Evolutionary conservation across 2,797 vertebrate genomes (phyloP), one percentile per base, ranked within the genome.

Genomic region (Rhinogobio ventralis): DNA sequence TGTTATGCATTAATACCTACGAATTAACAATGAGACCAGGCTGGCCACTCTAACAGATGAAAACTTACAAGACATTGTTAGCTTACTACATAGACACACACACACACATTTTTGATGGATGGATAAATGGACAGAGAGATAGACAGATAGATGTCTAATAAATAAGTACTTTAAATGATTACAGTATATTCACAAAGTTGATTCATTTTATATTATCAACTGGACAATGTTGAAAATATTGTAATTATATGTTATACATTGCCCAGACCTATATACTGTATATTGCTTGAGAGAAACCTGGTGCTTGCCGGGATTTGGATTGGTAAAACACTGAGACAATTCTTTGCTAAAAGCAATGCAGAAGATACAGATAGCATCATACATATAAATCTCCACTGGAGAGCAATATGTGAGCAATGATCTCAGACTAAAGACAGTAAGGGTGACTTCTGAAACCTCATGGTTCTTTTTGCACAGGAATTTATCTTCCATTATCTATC

Each of bases 401-500:
- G 28, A 36, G 84, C 46, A 75, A 45, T 25, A 73, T 51, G 57
- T 49, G 76, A 82, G 68, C 49, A 14, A 60, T 80, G 74, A 79
- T 86, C 79, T 78, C 76, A 49, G 66, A 53, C 79, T 79, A 15
- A 85, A 84, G 68, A 78, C 67, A 78, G 85, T 76, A 62, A 85
- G 69, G 62, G 84, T 82, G 73, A 84, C 60, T 67, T 80, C 53
- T 69, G 28, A 86, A 82, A 51, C 84, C 10, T 28, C 66, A 84
- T 39, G 45, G 33, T 67, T 80, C 23, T 25, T 81, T 84, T 71
- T 45, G 76, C n/a, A 66, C 55, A 64, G 46, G 53, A 88, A 84
- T 88, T 84, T n/a, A 49, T 81, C 84, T 87, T 92, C 92, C 93
- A 94, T 94, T 94, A 94, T 88, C 86, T 85, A 85, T 90, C 84